A percentile compares a stretch with the other conserved stretches of the same genome.
These are phyloP conservation scores for Caenorhabditis auriculariae DNA, from an alignment of 2,888 invertebrate genomes.

Conservation along the genomic window DNA sequence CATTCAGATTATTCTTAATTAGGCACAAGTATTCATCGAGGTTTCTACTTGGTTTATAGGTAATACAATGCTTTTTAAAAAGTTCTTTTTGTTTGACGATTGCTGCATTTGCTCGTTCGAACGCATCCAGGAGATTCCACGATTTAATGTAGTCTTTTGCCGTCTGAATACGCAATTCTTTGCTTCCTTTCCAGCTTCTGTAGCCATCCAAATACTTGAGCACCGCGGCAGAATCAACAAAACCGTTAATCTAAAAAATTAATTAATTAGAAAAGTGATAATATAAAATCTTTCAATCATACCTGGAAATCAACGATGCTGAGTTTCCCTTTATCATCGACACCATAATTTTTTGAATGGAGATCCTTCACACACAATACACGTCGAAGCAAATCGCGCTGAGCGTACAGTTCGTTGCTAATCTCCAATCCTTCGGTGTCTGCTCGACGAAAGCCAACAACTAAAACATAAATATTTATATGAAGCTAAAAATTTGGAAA, in stretches of 20 bases:
- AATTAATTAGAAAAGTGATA: too few species aligned
- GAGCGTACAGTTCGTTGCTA: not conserved
- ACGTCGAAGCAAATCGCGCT: conserved; percentile 3
- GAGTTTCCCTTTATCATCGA: conserved; percentile 2
- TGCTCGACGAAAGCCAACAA: conserved; percentile 2
- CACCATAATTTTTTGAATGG: conserved; percentile 2
- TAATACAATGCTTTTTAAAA: conserved; percentile 2
- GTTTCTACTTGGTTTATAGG: conserved; percentile 4
- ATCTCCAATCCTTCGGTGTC: conserved; percentile 7
- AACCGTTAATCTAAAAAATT: too few species aligned
- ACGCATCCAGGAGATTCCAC: too few species aligned
- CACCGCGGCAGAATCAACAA: too few species aligned
- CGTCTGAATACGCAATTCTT: too few species aligned
- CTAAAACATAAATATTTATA: conserved; percentile 2
- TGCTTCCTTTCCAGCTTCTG: too few species aligned
- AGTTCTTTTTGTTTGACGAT: conserved; percentile 2
- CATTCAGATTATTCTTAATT: conserved; percentile 1
- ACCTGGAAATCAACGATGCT: conserved; percentile 6
- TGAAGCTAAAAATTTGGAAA: conserved; percentile 1
- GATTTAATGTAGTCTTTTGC: too few species aligned
- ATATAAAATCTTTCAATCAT: too few species aligned
- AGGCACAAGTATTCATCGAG: conserved; percentile 1
- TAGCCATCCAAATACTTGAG: too few species aligned
- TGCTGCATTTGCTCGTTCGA: too few species aligned
- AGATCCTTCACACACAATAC: conserved; percentile 3